A percentile compares a stretch with the other conserved stretches of the same genome.
phyloP scores from a whole-genome alignment of 2,113 vertebrate genomes.

The Notiomystis cincta region DNA sequence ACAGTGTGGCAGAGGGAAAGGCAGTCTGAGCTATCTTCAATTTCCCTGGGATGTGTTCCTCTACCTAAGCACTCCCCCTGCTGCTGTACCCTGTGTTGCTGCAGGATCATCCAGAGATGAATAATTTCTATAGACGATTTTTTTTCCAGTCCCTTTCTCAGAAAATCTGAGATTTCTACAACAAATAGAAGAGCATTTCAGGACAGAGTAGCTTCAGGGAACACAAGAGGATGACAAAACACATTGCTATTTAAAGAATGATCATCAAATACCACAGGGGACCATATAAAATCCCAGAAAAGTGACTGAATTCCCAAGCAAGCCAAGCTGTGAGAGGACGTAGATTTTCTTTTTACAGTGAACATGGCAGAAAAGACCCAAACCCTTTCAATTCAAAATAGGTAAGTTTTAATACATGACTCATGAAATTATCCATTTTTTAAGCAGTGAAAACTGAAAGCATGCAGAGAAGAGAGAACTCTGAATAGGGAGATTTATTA shows the following conservation, averaged over 20 bases:
- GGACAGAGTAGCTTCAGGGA: background rate
- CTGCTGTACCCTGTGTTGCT: background rate
- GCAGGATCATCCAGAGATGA: background rate
- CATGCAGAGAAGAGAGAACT: background rate
- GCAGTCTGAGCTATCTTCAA: background rate
- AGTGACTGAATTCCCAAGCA: background rate
- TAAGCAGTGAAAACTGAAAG: background rate
- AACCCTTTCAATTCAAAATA: background rate
- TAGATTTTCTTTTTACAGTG: background rate
- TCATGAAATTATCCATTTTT: background rate
- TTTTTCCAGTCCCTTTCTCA: background rate
- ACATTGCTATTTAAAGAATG: background rate
- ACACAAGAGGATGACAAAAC: background rate
- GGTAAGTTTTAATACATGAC: background rate
- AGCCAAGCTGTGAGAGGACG: background rate
- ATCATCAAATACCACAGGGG: background rate
- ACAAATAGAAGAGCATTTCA: background rate
- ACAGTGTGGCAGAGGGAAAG: background rate
- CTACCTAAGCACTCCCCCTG: background rate
- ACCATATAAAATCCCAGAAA: background rate
- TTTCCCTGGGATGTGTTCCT: background rate
- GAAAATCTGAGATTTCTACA: background rate
- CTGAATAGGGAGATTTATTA: background rate
- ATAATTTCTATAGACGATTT: background rate
- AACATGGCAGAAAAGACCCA: background rate